A percentile compares a stretch with the other conserved stretches of the same genome.
Conservation (phyloP, 2,113 vertebrate species). For the Proterorhinus semilunaris region DNA sequence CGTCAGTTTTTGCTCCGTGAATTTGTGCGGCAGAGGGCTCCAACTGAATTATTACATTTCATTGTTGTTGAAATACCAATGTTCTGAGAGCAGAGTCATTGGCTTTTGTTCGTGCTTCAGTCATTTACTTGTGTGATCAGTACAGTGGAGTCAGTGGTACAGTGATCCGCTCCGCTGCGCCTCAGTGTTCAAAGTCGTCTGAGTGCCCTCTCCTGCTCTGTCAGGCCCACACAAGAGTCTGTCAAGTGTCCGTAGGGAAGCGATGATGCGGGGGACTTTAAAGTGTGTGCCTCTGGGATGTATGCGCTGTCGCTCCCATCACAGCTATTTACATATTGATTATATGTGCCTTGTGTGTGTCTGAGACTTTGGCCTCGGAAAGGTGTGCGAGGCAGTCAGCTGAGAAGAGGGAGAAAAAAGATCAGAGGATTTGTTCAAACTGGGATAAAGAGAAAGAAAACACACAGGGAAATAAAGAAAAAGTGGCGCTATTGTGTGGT, state of each 20-base stretch:
- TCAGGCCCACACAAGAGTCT: conserved; percentile 65
- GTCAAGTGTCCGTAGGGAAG: conserved; percentile 58
- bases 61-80: conserved; percentile 14
- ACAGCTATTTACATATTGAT: conserved; percentile 48
- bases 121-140: conserved; percentile 21
- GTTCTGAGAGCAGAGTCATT: neutral
- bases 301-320: conserved; percentile 15
- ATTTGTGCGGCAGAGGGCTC: no score
- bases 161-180: conserved; percentile 51
- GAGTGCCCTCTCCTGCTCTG: conserved; percentile 70
- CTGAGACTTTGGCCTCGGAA: conserved; percentile 67
- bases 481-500: conserved; percentile 26
- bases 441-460: conserved; percentile 37
- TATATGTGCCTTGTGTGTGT: conserved; percentile 30
- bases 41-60: neutral
- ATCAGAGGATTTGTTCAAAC: conserved; percentile 42
- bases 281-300: conserved; percentile 30
- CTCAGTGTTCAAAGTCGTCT: conserved; percentile 66
- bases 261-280: conserved; percentile 47
- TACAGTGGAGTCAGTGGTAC: conserved; percentile 29
- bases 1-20: no score
- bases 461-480: conserved; percentile 25
- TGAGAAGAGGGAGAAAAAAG: conserved; percentile 59
- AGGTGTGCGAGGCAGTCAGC: conserved; percentile 71
- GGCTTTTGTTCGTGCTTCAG: conserved; percentile 3